Base-by-base conservation (phyloP, 2,888 invertebrate genomes). In the Sisyra terminalis region DNA sequence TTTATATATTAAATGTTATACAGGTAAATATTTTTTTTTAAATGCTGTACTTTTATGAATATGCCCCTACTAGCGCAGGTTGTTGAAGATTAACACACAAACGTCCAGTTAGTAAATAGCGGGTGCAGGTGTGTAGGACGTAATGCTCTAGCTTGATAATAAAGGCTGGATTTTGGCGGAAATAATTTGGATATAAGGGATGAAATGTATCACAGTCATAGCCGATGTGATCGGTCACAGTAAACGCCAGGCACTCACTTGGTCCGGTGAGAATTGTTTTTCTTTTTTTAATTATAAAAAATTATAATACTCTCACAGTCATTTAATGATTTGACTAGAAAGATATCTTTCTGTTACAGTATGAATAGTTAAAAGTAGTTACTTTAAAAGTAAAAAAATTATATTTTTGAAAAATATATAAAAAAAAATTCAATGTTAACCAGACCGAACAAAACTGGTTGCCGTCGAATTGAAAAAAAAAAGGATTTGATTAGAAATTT, bases 401-500 rank as follows among this genome's bases (percentile, higher is more conserved):
- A 32, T 32, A 32, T 32, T 32, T 13, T 32, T 32, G 3, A 9
- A 32, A 32, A 13, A 32, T n/a, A 32, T 32, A 32, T 13, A 24
- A 24, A 7, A 24, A 24, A 24, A 24, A 24, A 24, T 24, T 24
- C 24, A 24, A 24, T 6, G 32, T 14, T 9, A 32, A 32, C 32
- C 11, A 32, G n/a, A 32, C 11, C 14, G 32, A 14, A n/a, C 4
- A 6, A 14, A 32, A 11, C 39, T 24, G 13, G 30, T 10, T 29
- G 15, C 29, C n/a, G 14, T 14, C 39, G 39, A 11, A 24, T 13
- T 18, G 36, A 30, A 29, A 32, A 35, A n/a, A n/a, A n/a, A n/a
- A n/a, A n/a, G n/a, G n/a, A n/a, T n/a, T n/a, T n/a, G n/a, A 13
- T 39, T 39, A 11, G 17, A 40, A 43, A 47, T 56, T 69, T 80